A percentile compares a stretch with the other conserved stretches of the same genome.
Evolutionary conservation across 2,888 invertebrate genomes (phyloP).

Genomic region (Pseudolycoriella hygida): DNA sequence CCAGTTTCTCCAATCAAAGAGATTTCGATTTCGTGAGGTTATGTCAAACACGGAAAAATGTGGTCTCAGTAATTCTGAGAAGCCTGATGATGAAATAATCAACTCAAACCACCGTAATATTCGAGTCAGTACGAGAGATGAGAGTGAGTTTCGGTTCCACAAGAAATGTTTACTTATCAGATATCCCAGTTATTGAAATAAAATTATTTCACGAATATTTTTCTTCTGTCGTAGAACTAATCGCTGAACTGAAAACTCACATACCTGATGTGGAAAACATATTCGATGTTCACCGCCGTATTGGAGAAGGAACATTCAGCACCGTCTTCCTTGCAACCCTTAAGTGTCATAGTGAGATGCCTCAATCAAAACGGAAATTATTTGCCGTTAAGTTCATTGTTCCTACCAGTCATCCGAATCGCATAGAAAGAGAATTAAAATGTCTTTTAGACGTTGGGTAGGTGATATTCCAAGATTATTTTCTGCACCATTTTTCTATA

Average conservation of each 20-base stretch:
- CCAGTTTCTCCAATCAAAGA: no score
- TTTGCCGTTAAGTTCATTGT: constrained; percentile 78
- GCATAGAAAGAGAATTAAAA: constrained; percentile 63
- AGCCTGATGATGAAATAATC: not conserved
- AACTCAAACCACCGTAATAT: not conserved
- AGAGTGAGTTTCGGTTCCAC: not conserved
- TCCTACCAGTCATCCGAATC: constrained; percentile 67
- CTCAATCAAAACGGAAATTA: constrained; percentile 33
- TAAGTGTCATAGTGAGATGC: constrained; percentile 25
- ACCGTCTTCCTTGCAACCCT: constrained; percentile 45
- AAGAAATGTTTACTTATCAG: not conserved
- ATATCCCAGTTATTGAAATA: not conserved
- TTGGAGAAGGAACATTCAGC: constrained; percentile 77
- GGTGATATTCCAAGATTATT: constrained; percentile 6
- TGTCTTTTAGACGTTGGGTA: constrained; percentile 66
- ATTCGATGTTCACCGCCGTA: constrained; percentile 49
- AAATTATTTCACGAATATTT: no score
- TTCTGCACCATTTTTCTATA: not conserved
- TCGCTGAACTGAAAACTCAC: constrained; percentile 21
- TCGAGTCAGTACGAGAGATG: not conserved
- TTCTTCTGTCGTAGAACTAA: no score
- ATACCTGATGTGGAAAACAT: constrained; percentile 43
- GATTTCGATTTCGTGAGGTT: not conserved
- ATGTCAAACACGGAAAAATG: not conserved
- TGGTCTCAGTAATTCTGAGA: not conserved